Evolutionary conservation across 2,888 invertebrate genomes (phyloP).

Genomic region (Pheosia gnoma): DNA sequence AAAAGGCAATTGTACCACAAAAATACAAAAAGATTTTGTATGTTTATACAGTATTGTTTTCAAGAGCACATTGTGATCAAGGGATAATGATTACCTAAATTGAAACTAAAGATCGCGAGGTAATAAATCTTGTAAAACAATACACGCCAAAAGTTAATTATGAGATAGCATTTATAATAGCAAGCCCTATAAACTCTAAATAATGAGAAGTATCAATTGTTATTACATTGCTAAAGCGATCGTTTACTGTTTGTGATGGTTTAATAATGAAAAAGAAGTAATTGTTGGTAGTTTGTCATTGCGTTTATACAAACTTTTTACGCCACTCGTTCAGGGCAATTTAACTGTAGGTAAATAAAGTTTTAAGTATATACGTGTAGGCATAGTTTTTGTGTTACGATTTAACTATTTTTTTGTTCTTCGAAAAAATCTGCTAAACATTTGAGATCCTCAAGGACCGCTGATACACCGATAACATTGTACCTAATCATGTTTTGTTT

Average conservation of each 20-base stretch:
- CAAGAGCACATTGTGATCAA: neutral
- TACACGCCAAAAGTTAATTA: constrained; percentile 20
- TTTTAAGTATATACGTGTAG: neutral
- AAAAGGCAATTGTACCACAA: neutral
- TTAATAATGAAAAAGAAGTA: neutral
- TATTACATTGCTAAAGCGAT: constrained; percentile 7
- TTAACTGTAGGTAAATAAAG: neutral
- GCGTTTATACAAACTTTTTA: neutral
- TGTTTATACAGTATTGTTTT: neutral
- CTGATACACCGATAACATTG: constrained; percentile 24
- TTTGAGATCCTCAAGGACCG: constrained; percentile 32
- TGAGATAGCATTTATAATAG: constrained; percentile 15
- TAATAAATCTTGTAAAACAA: constrained; percentile 28
- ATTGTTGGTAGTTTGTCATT: neutral
- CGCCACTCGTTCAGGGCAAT: constrained; percentile 4
- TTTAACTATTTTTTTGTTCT: constrained; percentile 17
- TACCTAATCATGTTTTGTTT: constrained; percentile 25
- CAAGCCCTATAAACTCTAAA: constrained; percentile 13
- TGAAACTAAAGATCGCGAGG: constrained; percentile 10
- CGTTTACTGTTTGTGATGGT: neutral
- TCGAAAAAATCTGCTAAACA: constrained; percentile 15
- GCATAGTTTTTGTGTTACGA: constrained; percentile 3
- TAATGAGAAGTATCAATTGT: constrained; percentile 8
- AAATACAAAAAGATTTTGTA: neutral
- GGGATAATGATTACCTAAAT: constrained; percentile 12